Base-by-base conservation (phyloP, 1,140 invertebrate genomes). In the Parapsyche elsis region DNA sequence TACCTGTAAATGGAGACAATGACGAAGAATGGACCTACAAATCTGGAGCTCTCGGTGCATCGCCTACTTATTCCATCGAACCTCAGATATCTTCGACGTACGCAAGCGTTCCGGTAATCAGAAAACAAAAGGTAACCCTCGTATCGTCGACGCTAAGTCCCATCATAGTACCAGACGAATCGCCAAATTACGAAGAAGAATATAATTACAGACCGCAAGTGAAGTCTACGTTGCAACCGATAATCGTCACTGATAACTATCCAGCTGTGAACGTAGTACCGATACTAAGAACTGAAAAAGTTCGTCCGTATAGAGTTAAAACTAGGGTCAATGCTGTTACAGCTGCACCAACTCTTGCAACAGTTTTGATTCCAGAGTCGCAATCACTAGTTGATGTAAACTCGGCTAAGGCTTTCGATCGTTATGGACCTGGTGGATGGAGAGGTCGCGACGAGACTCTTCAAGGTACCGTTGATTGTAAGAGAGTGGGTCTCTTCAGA, bases 401-500 rank as follows among this genome's bases (percentile, higher is more conserved):
- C 24, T 26, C 24, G 7, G 85, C 86, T 30, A 84, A 85, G 75
- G 78, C 87, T 5, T 89, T 90, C 73, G 89, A 92, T 81, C 86
- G 90, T 9, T 91, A 91, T 80, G 90, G 90, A 14, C 89, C 90
- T 0, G 90, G 88, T 9, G 90, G 89, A 16, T 87, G 86, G 84
- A 87, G 91, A 84, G 85, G 88, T 79, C 85, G 87, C 81, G 90
- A 91, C 24, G 91, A 93, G 78, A 90, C 90, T 0, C 85, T 94
- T 21, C 89, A 92, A 81, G 91, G 91, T n/a, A 89, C 89, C 0
- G 85, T 90, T 4, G 92, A 94, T 26, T 96, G 95, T 84, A 92
- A 94, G 80, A 89, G 94, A 84, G 91, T 94, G 5, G 95, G 95
- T 84, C 89, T 96, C 0, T 96, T 96, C 89, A 90, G 94, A 84